Evolutionary conservation across 92 coral and sea anemone genomes (phyloP), one percentile per base, ranked within the genome.

Genomic region (Heliopora coerulea): DNA sequence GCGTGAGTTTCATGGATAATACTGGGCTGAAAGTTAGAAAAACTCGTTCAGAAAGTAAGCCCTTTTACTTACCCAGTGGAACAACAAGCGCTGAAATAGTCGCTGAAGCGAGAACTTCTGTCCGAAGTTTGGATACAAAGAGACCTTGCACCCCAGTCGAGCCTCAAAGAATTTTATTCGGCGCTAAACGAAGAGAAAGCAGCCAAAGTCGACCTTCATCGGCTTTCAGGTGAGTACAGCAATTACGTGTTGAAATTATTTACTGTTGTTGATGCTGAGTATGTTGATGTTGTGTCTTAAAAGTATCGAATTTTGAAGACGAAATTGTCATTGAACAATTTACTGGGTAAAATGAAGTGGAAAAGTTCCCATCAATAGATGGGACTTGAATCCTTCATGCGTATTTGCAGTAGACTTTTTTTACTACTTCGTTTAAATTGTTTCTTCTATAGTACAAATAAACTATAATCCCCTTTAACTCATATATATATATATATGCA

Each of bases 71-170:
- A 59, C 66, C 85, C 8, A 78, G 75, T 8, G 96, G 98, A 7
- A 86, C 90, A 70, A 93, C 98, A 41, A 93, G 98, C 63, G 95
- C 98, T 17, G 93, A 93, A 59, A 93, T 93, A 46, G 91, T 93
- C 31, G 89, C 98, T n/a, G 96, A 93, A 56, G 98, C 98, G 48
- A 87, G 98, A 46, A 83, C 91, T n/a, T 74, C 88, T 32, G 86
- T 93, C 68, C 96, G 98, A 67, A 59, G 95, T 20, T 77, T 93
- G 68, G 85, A 93, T n/a, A 93, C 98, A 35, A 89, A 86, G 61
- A 82, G 98, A 61, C 98, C 98, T 21, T 90, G 86, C 35, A 93
- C 98, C 6, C 98, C 98, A 17, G 91, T 92, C 14, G 98, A 93
- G 54, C 85, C 91, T 7, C 83, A 78, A 24, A 82, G 98, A 62